Base-by-base conservation (phyloP, 2,888 invertebrate genomes). In the Standfussiana lucernea region DNA sequence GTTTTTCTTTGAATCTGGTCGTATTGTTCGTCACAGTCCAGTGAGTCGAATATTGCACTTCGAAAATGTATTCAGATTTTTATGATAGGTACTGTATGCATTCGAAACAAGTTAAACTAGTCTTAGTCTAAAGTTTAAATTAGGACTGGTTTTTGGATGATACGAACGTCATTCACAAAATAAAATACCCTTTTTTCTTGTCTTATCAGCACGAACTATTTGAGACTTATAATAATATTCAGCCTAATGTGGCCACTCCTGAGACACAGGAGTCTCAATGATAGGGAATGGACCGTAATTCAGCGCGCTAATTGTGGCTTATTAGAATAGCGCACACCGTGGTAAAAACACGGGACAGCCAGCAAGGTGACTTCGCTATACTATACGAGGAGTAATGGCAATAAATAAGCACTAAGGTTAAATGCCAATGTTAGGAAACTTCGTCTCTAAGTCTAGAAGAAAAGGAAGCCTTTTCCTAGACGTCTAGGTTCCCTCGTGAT, bases 381-480 rank as follows among this genome's bases (percentile, higher is more conserved):
- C n/a, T n/a, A 47, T 28, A 2, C 15, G 11, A 40, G n/a, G 11
- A n/a, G 11, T 79, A 42, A 50, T 42, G 0, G 4, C 35, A 62
- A 50, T 80, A 32, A 37, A 74, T 56, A 56, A 4, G 42, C 32
- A 24, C n/a, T 35, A 68, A 82, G 32, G 61, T 47, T 68, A n/a
- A 75, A 15, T 45, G 42, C 28, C 75, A 61, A 35, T 59, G 56
- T 56, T 45, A 77, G 61, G 50, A 80, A 72, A 73, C 61, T 24
- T 74, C 24, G 37, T 75, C 50, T 66, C 53, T 50, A 40, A 21
- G 53, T 65, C 59, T 61, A 72, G 50, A 56, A 78, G 80, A 66
- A 86, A 75, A 82, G 71, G 53, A 86, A 83, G 45, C 40, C 32
- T 32, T 50, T 53, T 32, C n/a, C 65, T 75, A 77, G 69, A 77